A percentile compares a stretch with the other conserved stretches of the same genome.
These are phyloP conservation scores for Montipora foliosa DNA, from an alignment of 64 coral and sea anemone species.

Conservation along the genomic window DNA sequence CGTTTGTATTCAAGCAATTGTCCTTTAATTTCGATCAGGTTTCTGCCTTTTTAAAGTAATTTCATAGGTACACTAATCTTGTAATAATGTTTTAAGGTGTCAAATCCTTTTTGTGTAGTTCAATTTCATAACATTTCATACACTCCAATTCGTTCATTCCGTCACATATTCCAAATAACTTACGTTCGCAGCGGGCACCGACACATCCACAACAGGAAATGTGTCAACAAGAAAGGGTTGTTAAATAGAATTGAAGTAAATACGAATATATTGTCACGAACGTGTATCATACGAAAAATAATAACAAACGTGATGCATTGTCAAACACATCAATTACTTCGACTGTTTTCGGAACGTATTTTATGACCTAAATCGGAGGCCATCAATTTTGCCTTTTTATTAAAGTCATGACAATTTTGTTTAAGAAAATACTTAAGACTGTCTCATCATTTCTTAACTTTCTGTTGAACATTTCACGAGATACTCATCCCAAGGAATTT, in stretches of 20 bases:
- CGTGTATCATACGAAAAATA: not conserved
- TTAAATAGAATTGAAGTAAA: not conserved
- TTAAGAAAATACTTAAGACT: not conserved
- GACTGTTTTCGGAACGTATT: not conserved
- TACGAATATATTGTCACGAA: not conserved
- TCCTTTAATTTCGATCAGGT: no score
- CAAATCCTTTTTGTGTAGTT: not conserved
- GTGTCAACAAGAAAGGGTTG: not conserved
- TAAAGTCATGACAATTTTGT: not conserved
- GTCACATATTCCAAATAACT: not conserved
- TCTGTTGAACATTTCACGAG: not conserved
- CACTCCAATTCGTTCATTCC: not conserved
- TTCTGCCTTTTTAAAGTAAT: no score
- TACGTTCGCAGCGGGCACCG: not conserved
- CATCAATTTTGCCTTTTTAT: not conserved
- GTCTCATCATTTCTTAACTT: not conserved
- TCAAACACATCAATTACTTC: conserved; percentile 19
- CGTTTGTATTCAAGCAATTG: no score
- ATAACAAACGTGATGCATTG: not conserved
- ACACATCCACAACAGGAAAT: not conserved
- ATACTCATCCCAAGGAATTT: not conserved
- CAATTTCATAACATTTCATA: not conserved
- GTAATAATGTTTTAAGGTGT: not conserved
- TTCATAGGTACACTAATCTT: no score
- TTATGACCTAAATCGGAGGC: not conserved